Percentiles rank a stretch among this genome's conserved stretches.
phyloP scores from a whole-genome alignment of 2,113 vertebrate species.

The Eulemur macaco region DNA sequence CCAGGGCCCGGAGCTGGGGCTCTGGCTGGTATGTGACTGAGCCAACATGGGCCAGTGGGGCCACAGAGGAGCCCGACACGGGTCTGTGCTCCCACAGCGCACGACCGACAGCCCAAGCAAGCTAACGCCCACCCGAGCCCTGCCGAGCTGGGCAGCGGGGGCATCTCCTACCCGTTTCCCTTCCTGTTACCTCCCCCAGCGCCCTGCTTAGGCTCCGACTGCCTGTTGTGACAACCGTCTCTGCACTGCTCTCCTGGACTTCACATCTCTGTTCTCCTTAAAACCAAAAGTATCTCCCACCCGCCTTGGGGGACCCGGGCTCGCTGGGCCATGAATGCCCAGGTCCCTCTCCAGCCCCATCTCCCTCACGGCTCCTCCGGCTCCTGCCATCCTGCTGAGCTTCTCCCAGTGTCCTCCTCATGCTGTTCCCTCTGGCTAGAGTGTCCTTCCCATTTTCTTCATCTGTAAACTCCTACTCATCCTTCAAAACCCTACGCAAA shows the following conservation, averaged over 20 bases:
- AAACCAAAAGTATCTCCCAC: neutral
- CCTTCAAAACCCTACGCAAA: neutral
- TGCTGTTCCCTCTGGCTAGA: neutral
- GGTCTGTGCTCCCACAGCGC: rapidly evolving
- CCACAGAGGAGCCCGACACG: rapidly evolving
- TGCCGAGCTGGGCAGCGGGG: rapidly evolving
- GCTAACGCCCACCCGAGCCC: neutral
- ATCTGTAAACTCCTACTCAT: neutral
- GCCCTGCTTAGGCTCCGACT: neutral
- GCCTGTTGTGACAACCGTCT: neutral
- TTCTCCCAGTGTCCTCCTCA: neutral
- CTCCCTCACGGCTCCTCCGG: neutral
- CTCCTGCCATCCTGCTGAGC: neutral
- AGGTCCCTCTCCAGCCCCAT: neutral
- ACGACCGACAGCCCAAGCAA: neutral
- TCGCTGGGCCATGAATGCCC: neutral
- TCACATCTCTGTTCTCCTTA: too few relatives aligned
- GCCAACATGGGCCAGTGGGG: rapidly evolving
- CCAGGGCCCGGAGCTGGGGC: rapidly evolving
- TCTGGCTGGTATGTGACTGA: neutral
- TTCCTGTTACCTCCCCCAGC: too few relatives aligned
- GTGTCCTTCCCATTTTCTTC: neutral
- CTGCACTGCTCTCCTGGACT: neutral
- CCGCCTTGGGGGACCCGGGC: rapidly evolving
- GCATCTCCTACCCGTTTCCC: rapidly evolving